Evolutionary conservation across 2,888 invertebrate species (phyloP).

Genomic region (Drosophila pseudotalamancana): DNA sequence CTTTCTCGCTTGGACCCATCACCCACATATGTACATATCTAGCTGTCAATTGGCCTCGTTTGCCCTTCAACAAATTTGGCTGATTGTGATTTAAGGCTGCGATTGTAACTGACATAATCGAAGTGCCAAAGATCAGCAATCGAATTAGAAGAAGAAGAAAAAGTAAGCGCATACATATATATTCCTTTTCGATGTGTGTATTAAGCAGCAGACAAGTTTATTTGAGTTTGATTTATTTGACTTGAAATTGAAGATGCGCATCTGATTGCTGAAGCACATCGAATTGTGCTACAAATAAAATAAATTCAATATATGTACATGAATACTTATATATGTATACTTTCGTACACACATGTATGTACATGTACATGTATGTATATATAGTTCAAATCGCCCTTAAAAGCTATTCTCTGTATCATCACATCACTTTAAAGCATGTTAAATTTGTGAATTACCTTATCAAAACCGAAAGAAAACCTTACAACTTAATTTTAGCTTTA

Average conservation of each 20-base stretch:
- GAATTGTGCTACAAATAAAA: background rate
- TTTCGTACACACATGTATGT: no score
- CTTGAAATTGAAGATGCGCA: constrained; percentile 25
- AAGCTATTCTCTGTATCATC: background rate
- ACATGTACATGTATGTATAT: background rate
- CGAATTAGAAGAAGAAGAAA: constrained; percentile 17
- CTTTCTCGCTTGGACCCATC: background rate
- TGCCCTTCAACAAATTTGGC: constrained; percentile 47
- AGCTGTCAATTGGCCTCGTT: constrained; percentile 47
- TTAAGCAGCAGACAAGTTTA: constrained; percentile 35
- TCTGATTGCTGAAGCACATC: constrained; percentile 5
- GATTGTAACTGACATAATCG: constrained; percentile 53
- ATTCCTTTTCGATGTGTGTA: background rate
- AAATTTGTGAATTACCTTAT: background rate
- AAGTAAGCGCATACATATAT: constrained; percentile 2
- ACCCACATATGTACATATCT: constrained; percentile 1
- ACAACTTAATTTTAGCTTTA: constrained; percentile 9
- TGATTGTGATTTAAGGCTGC: constrained; percentile 41
- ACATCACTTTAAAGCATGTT: background rate
- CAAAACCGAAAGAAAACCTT: background rate
- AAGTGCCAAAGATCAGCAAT: constrained; percentile 52
- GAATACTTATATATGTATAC: no score
- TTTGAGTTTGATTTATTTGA: constrained; percentile 44
- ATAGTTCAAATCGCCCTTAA: background rate
- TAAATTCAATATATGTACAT: background rate